Base-by-base conservation (phyloP, 2,797 vertebrate genomes). In the Cottoperca gobio region DNA sequence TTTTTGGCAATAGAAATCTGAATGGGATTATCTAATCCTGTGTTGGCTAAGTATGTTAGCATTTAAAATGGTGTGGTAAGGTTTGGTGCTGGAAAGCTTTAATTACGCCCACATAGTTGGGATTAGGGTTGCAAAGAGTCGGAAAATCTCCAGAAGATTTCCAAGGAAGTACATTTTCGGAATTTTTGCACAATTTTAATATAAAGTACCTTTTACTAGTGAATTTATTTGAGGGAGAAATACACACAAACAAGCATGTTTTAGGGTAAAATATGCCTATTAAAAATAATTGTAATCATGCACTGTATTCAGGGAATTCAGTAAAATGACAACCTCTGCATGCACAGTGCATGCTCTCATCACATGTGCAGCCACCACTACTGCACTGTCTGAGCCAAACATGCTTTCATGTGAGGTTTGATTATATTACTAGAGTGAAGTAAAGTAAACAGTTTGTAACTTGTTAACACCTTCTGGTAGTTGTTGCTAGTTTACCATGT, bases 11-110 rank as follows among this genome's bases (percentile, higher is more conserved):
- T 19, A 63, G 31, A 78, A 75, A 49, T 59, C 19, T 71, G 48
- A 76, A 55, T 60, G 61, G 66, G 48, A 76, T 79, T 82, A 68
- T 60, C 26, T 70, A 77, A 80, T 52, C 49, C 45, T 40, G 49
- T 75, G 57, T 23, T 8, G 31, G 7, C 1, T 33, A 52, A 33
- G 42, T 28, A 60, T 61, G 45, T 52, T 50, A 75, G 42, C 31
- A 43, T 70, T 65, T 24, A 64, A 28, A 19, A 62, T 43, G 35
- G 39, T 40, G 64, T 64, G 19, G 52, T 70, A 80, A 57, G 5
- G 14, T 46, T 17, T n/a, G 11, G 26, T 46, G 60, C 23, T 43
- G 3, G 13, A 31, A 67, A 57, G 16, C 58, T 53, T 65, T 55
- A 62, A 73, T 72, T 69, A 63, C 57, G 13, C 13, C 21, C 11